phyloP scores from a whole-genome alignment of 2,113 vertebrate species.

The Accipiter cooperii region DNA sequence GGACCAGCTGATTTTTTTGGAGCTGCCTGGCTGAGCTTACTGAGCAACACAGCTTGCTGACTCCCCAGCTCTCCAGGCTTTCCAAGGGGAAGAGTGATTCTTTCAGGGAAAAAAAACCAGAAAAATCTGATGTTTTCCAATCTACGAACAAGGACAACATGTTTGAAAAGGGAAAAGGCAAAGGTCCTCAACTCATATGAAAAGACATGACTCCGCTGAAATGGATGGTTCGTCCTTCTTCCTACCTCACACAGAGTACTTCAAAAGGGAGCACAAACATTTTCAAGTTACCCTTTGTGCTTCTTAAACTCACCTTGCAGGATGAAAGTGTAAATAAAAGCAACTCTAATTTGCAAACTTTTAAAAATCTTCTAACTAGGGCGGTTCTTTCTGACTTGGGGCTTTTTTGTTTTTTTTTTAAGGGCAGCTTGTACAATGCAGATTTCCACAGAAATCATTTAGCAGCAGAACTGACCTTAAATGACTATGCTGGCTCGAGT shows the following conservation, averaged over 20 bases:
- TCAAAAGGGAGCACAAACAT: background rate
- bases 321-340: background rate
- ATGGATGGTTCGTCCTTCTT: background rate
- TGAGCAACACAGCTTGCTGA: background rate
- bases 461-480: background rate
- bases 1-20: too few species aligned
- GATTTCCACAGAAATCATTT: background rate
- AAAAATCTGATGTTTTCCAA: background rate
- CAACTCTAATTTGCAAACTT: background rate
- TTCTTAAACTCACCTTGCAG: background rate
- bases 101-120: background rate
- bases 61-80: background rate
- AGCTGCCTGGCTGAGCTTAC: background rate
- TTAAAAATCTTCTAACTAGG: background rate
- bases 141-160: rapidly evolving
- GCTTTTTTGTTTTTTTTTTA: too few species aligned
- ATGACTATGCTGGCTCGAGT: background rate
- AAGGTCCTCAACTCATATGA: background rate
- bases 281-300: background rate
- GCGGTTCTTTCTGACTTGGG: background rate
- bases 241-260: background rate
- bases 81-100: background rate
- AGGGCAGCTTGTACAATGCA: background rate
- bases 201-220: background rate
- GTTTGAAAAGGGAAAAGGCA: background rate